A percentile compares a stretch with the other conserved stretches of the same genome.
Conservation (phyloP, 2,113 vertebrate species). For the Leptosomus discolor region DNA sequence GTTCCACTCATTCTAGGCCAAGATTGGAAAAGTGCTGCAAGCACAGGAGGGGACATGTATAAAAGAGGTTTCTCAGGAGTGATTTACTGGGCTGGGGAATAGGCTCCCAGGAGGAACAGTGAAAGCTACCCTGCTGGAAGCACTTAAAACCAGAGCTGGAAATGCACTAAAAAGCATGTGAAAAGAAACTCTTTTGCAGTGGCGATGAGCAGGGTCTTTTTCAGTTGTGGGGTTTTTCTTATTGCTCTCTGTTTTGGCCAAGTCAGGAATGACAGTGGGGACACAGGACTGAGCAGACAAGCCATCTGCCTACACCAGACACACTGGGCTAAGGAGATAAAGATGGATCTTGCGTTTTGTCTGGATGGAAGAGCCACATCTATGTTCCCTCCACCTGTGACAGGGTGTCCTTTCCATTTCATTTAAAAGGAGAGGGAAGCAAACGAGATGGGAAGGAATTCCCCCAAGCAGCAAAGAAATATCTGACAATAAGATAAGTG, state of each 20-base stretch:
- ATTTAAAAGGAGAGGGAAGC: background rate
- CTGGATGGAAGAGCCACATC: background rate
- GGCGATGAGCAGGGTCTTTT: background rate
- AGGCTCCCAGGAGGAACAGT: background rate
- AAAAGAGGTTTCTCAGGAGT: background rate
- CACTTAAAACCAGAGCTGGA: background rate
- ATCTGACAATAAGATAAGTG: background rate
- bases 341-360: background rate
- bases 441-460: background rate
- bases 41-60: background rate
- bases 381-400: background rate
- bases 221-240: background rate
- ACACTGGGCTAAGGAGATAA: background rate
- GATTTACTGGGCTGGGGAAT: background rate
- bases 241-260: background rate
- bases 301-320: background rate
- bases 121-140: background rate
- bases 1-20: background rate
- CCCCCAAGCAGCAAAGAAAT: background rate
- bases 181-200: background rate
- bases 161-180: background rate
- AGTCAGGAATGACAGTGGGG: background rate
- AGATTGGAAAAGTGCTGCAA: background rate
- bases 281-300: background rate
- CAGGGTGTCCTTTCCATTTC: background rate